Base-by-base conservation (phyloP, 2,797 vertebrate genomes). In the Manis pentadactyla region DNA sequence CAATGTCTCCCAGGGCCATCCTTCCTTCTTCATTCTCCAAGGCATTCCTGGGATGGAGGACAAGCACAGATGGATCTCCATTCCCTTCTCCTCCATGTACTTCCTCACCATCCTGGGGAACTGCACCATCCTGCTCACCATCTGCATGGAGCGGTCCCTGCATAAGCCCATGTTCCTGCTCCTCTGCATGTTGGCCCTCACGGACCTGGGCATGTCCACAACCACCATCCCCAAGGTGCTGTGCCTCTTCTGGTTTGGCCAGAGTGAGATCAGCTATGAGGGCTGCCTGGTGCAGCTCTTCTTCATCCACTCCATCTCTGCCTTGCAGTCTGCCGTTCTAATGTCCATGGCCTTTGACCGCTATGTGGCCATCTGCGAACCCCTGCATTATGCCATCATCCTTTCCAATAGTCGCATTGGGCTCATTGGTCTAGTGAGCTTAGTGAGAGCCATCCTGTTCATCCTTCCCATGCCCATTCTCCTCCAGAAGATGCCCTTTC, bases 91-190 rank as follows among this genome's bases (percentile, higher is more conserved):
- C 51, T 97, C 99, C 69, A 98, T 98, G 96, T 98, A 98, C 59
- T 82, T 98, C n/a, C 31, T 96, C 12, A 98, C 98, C 1, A 31
- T 99, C 95, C 93, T 99, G 3, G 99, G 98, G 4, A 99, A 99
- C 96, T 97, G 84, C 0, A 91, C 98, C 71, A 97, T 99, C 93
- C 57, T 99, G 71, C 95, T 97, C 34, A 97, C 99, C 25, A 98
- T 99, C 81, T 96, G 87, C 81, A 89, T 90, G 3, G 96, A 98
- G 85, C 69, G 46, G n/a, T 94, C 94, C n/a, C 95, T 98, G 53
- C 97, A 98, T 11, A 97, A 97, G 51, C 98, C 97, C 61, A 97
- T 98, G 98, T 98, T 97, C n/a, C 61, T 98, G n/a, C 95, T 98
- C 13, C 96, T 98, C 29, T 97, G 92, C 59, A 55, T 98, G 53